A percentile compares a stretch with the other conserved stretches of the same genome.
phyloP scores from a whole-genome alignment of 2,797 vertebrate species.

The Crocodylus rhombifer region DNA sequence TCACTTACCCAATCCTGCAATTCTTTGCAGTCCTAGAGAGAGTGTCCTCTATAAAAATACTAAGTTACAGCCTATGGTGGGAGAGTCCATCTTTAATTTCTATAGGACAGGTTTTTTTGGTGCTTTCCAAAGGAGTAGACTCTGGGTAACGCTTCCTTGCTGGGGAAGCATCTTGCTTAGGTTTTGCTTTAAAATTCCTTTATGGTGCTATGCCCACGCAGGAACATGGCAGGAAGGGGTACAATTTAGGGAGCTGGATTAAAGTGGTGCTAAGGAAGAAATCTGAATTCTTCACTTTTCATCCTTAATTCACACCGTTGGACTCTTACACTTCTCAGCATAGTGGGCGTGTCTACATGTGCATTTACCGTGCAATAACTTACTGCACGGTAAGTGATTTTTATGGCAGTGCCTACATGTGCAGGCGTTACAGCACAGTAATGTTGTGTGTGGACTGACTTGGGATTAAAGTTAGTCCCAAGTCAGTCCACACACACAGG shows the following conservation, averaged over 20 bases:
- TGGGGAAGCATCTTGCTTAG: not conserved
- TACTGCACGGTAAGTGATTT: too few relatives aligned
- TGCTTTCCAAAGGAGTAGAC: not conserved
- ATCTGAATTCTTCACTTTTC: not conserved
- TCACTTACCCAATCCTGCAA: not conserved
- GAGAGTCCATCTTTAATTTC: not conserved
- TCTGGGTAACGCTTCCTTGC: not conserved
- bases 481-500: too few relatives aligned
- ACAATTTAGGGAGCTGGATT: not conserved
- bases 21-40: not conserved
- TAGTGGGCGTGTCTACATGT: too few relatives aligned
- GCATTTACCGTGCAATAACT: too few relatives aligned
- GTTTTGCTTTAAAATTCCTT: not conserved
- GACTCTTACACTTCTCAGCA: not conserved
- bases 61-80: not conserved
- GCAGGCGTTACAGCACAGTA: too few relatives aligned
- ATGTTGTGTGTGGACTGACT: too few relatives aligned
- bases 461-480: too few relatives aligned
- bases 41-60: accelerated
- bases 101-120: not conserved
- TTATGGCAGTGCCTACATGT: too few relatives aligned
- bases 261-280: not conserved
- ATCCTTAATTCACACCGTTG: not conserved
- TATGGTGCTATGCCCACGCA: not conserved
- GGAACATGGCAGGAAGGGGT: not conserved